These are phyloP conservation scores for Pelodiscus sinensis DNA, from an alignment of 2,113 vertebrate genomes.

Conservation along the genomic window DNA sequence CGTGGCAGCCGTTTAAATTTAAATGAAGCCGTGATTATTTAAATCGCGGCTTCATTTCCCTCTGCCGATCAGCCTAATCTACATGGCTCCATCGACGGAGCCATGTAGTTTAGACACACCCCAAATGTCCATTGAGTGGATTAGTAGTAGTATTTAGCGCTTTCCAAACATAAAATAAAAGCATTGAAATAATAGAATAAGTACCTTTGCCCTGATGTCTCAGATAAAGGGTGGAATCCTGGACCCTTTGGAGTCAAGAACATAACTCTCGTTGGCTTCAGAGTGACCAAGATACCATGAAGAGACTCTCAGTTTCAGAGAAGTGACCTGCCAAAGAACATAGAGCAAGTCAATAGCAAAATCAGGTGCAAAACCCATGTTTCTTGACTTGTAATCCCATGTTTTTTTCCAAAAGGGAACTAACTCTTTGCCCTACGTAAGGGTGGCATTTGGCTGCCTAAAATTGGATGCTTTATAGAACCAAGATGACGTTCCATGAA, in stretches of 20 bases:
- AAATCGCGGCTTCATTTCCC: no score
- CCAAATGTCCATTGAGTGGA: neutral
- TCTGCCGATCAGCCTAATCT: no score
- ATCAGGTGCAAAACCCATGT: neutral
- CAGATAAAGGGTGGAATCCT: accelerated
- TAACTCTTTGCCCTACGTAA: neutral
- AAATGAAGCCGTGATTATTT: no score
- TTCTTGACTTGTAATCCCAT: accelerated
- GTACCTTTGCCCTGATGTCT: accelerated
- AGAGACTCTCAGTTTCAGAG: neutral
- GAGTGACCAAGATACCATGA: neutral
- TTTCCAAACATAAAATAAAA: accelerated
- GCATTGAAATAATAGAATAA: accelerated
- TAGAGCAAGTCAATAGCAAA: neutral
- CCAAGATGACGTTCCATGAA: neutral
- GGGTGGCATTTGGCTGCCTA: neutral
- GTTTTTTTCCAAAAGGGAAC: neutral
- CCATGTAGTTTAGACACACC: no score
- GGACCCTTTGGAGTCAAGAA: accelerated
- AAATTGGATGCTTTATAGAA: neutral
- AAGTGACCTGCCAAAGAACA: neutral
- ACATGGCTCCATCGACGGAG: no score
- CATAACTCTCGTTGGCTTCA: neutral
- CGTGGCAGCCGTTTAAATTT: no score
- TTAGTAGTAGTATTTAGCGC: neutral